A percentile compares a stretch with the other conserved stretches of the same genome.
Evolutionary conservation across 2,797 vertebrate species (phyloP).

Genomic region (Scleropages formosus): DNA sequence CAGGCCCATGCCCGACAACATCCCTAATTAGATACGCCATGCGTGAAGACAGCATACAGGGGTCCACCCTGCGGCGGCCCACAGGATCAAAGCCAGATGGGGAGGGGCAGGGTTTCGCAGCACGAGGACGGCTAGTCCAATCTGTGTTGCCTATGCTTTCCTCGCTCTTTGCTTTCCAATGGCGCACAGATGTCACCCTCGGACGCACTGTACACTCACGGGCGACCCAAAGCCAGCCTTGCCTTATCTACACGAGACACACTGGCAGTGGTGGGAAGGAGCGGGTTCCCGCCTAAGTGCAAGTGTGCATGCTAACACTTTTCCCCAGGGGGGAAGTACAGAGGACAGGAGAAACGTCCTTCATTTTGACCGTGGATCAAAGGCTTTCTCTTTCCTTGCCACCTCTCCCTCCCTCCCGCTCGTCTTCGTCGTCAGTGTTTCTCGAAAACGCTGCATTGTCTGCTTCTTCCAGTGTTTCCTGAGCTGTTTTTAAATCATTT

Average conservation of each 20-base stretch:
- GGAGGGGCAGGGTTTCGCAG: not conserved
- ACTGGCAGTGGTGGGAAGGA: conserved; percentile 25
- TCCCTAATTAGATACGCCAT: too few relatives aligned
- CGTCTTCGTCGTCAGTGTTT: not conserved
- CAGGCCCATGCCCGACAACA: too few relatives aligned
- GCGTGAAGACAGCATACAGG: not conserved
- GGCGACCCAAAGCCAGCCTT: conserved; percentile 69
- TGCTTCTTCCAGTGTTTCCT: not conserved
- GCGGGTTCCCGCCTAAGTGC: not conserved
- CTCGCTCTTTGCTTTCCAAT: conserved; percentile 55
- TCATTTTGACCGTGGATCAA: conserved; percentile 55
- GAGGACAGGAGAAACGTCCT: conserved; percentile 43
- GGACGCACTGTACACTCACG: conserved; percentile 64
- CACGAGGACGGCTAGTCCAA: not conserved
- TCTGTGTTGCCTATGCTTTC: conserved; percentile 16
- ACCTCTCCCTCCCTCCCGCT: not conserved
- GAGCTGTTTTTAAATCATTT: too few relatives aligned
- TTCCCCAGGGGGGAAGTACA: conserved; percentile 51
- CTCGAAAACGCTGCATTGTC: not conserved
- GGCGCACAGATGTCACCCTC: conserved; percentile 60
- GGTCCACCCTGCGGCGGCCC: too few relatives aligned
- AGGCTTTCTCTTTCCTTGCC: not conserved
- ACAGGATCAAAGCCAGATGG: not conserved
- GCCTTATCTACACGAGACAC: conserved; percentile 59
- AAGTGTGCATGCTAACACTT: conserved; percentile 6